These are phyloP conservation scores for Hyphantria cunea DNA, from an alignment of 1,140 invertebrate genomes.

Conservation along the genomic window DNA sequence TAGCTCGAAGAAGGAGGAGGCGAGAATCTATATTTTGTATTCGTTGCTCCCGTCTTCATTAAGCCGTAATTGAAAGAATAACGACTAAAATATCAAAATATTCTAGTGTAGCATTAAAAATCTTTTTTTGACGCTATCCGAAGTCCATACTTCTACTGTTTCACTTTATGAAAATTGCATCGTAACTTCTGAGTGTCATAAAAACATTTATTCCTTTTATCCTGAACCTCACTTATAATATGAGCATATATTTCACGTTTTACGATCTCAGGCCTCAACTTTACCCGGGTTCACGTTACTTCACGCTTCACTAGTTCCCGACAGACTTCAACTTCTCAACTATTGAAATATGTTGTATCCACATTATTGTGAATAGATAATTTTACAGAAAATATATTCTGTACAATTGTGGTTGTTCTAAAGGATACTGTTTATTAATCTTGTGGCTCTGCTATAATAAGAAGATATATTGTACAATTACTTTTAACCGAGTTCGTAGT, in stretches of 20 bases:
- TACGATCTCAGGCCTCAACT: slow-evolving; percentile 11
- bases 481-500: no score
- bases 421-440: no score
- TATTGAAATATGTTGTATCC: slow-evolving; percentile 19
- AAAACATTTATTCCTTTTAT: slow-evolving; percentile 27
- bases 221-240: slow-evolving; percentile 18
- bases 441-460: no score
- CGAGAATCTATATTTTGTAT: no score
- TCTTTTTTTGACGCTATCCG: slow-evolving; percentile 1
- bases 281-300: slow-evolving; percentile 4
- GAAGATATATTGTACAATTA: no score
- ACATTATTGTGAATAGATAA: neutral
- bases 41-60: no score
- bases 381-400: neutral
- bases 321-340: slow-evolving; percentile 17
- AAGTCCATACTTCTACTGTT: slow-evolving; percentile 15
- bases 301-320: slow-evolving; percentile 11
- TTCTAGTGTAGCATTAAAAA: no score
- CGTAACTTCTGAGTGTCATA: slow-evolving; percentile 30
- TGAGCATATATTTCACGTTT: slow-evolving; percentile 27
- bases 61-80: no score
- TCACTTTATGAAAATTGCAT: slow-evolving; percentile 32
- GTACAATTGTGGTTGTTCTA: neutral
- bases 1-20: no score
- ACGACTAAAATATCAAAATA: no score